These are phyloP conservation scores for Phortica variegata DNA, from an alignment of 1,140 invertebrate genomes.

Conservation along the genomic window DNA sequence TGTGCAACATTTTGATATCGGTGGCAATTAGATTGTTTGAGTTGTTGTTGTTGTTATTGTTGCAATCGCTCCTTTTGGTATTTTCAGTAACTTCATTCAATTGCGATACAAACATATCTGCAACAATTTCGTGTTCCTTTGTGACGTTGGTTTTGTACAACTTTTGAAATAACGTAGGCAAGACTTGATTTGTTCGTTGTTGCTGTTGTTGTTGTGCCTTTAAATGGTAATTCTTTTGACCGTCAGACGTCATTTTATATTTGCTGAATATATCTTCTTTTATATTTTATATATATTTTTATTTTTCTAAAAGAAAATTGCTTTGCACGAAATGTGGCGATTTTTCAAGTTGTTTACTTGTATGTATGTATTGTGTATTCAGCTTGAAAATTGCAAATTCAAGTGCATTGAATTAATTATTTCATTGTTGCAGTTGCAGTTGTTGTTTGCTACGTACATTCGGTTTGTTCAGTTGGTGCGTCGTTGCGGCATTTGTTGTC, in stretches of 20 bases:
- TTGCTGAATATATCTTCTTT: neutral
- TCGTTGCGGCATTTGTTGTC: neutral
- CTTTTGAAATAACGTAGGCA: no score
- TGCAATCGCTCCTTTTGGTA: conserved; percentile 10
- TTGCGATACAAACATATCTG: no score
- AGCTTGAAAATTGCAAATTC: conserved; percentile 27
- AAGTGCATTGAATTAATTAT: conserved; percentile 56
- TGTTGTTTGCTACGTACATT: conserved; percentile 15
- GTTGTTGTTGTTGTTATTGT: conserved; percentile 4
- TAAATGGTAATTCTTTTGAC: conserved; percentile 13
- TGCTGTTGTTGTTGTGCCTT: conserved; percentile 16
- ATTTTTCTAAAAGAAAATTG: neutral
- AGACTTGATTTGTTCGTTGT: conserved; percentile 5
- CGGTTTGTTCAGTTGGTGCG: neutral
- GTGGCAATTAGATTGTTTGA: neutral
- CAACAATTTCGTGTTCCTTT: no score
- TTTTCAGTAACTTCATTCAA: no score
- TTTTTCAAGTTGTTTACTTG: neutral
- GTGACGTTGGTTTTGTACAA: no score
- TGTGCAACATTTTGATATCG: conserved; percentile 22
- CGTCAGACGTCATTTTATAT: neutral
- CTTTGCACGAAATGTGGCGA: conserved; percentile 12
- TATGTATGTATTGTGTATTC: neutral
- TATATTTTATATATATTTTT: conserved; percentile 2
- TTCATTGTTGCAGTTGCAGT: conserved; percentile 40